Evolutionary conservation across 2,113 vertebrate genomes (phyloP), one percentile per base, ranked within the genome.

Genomic region (Varanus salvator): DNA sequence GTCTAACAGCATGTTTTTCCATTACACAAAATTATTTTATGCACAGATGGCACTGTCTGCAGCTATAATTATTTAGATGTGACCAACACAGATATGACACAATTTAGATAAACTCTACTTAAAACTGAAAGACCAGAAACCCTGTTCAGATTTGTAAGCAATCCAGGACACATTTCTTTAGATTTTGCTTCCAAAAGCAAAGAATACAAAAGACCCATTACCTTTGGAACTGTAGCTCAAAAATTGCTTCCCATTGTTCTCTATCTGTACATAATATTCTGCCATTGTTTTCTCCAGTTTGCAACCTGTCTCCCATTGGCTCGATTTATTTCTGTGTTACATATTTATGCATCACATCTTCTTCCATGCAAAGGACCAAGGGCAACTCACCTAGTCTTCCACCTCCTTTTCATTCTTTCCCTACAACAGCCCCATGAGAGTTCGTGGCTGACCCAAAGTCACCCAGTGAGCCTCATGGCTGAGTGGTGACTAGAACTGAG

Each of bases 11-110:
- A 85, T 48, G 69, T 81, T 92, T 69, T 27, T 3, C 54, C 77
- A 91, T 93, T 89, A 74, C 81, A 74, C 66, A 77, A 71, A 91
- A 81, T 66, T 29, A 11, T 91, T 78, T 69, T 60, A 81, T 92
- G 90, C 77, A 27, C 88, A 80, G 44, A 85, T 29, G 44, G 69
- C 8, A 87, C 92, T 23, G 8, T 80, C 15, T 34, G 72, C 23
- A 86, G 34, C 11, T 60, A 38, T 76, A 86, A n/a, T 85, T 86
- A 76, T 72, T 34, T 44, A 25, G 69, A 86, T 64, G 85, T 60
- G 72, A 76, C 85, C 71, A 77, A 64, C 54, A 76, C 23, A 86
- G 72, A 76, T 75, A 64, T 19, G 60, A 76, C 6, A 60, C 1
- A 38, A 44, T 34, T 89, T 64, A 92, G 83, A 21, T 92, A 93